Evolutionary conservation across 2,113 vertebrate species (phyloP).

Genomic region (Vireo altiloquus): DNA sequence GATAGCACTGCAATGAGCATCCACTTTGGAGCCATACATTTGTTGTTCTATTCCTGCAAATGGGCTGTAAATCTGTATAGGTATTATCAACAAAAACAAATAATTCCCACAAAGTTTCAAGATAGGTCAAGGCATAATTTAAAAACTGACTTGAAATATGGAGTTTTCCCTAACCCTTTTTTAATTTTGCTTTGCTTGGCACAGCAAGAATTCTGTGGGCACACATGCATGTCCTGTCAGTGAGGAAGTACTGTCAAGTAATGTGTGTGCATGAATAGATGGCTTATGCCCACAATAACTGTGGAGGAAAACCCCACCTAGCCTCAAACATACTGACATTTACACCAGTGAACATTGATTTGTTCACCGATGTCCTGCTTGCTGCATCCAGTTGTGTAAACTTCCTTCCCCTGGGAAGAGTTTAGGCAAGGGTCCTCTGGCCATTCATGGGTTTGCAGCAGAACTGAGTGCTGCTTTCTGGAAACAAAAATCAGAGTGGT

Average conservation of each 20-base stretch:
- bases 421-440: neutral
- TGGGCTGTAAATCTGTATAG: neutral
- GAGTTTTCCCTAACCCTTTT: neutral
- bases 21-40: neutral
- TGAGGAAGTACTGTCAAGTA: neutral
- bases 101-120: neutral
- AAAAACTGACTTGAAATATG: neutral
- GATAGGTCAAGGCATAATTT: neutral
- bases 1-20: neutral
- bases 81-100: neutral
- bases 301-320: neutral
- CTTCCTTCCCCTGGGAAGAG: neutral
- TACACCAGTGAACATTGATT: neutral
- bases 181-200: neutral
- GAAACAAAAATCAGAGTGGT: neutral
- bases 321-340: neutral
- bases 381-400: neutral
- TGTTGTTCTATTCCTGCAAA: neutral
- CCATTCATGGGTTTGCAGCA: neutral
- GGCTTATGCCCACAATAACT: neutral
- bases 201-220: neutral
- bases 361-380: neutral
- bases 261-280: neutral
- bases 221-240: fast-evolving
- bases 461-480: neutral